phyloP scores from a whole-genome alignment of 1,140 invertebrate species.

The Muscidifurax raptorellus region DNA sequence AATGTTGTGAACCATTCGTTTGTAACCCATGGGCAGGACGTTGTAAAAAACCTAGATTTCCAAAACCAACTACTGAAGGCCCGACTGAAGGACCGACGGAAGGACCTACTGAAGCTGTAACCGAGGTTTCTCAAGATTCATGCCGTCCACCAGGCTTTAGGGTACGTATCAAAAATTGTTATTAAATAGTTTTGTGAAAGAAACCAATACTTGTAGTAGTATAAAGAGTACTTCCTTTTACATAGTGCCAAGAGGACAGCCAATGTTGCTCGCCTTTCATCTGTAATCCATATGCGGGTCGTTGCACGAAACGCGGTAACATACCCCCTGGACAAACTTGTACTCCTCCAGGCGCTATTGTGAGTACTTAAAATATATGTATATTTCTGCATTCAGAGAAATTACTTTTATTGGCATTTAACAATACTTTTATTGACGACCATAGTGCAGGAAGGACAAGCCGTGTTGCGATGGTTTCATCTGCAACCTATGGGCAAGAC shows the following conservation, averaged over 20 bases:
- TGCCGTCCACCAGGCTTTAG: too few species aligned
- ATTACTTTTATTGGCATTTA: not conserved
- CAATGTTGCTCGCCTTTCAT: not conserved
- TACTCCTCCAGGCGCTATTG: constrained; percentile 6
- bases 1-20: constrained; percentile 20
- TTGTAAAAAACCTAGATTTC: constrained; percentile 7
- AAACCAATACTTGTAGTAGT: too few species aligned
- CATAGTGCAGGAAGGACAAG: not conserved
- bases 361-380: not conserved
- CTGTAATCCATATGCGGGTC: not conserved
- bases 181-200: too few species aligned
- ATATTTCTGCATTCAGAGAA: not conserved
- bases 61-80: not conserved
- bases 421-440: not conserved
- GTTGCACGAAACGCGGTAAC: not conserved
- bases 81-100: too few species aligned
- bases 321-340: not conserved
- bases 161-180: too few species aligned
- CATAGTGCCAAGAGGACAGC: not conserved
- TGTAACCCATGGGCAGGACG: constrained; percentile 36
- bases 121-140: too few species aligned
- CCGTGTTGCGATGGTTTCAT: not conserved
- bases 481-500: not conserved
- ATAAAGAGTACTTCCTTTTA: too few species aligned
- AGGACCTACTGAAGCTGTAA: too few species aligned